These are phyloP conservation scores for Drosophila santomea DNA, from an alignment of 1,140 invertebrate genomes.

Conservation along the genomic window DNA sequence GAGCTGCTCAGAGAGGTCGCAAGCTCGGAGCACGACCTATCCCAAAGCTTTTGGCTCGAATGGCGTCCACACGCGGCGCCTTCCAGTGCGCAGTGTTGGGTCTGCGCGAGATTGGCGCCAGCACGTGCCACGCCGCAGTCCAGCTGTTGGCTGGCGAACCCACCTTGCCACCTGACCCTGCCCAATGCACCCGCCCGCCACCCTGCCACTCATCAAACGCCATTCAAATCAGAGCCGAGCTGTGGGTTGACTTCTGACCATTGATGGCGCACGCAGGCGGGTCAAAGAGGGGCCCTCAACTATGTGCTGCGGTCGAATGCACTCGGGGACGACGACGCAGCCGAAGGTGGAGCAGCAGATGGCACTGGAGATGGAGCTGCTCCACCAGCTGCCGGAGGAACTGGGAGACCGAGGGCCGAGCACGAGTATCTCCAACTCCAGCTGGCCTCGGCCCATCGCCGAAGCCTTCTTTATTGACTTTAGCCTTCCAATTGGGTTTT, in stretches of 20 bases:
- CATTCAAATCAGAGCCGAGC: conserved; percentile 70
- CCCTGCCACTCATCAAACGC: conserved; percentile 7
- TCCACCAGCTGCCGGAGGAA: neutral
- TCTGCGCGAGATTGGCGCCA: conserved; percentile 60
- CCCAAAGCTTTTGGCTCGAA: conserved; percentile 59
- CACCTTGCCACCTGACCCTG: conserved; percentile 24
- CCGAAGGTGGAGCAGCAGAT: conserved; percentile 12
- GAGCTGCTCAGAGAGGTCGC: conserved; percentile 10
- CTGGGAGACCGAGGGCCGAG: conserved; percentile 12
- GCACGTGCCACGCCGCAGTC: conserved; percentile 76
- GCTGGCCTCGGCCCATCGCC: conserved; percentile 41
- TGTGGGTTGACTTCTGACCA: conserved; percentile 70
- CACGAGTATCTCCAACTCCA: conserved; percentile 39
- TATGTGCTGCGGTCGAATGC: conserved; percentile 39
- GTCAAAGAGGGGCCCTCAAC: conserved; percentile 2
- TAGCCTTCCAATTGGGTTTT: conserved; percentile 75
- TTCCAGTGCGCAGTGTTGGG: conserved; percentile 76
- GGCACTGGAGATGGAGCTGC: neutral
- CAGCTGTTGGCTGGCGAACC: conserved; percentile 57
- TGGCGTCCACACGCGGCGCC: conserved; percentile 49
- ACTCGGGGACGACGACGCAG: conserved; percentile 34
- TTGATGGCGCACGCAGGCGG: conserved; percentile 38
- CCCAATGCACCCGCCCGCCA: conserved; percentile 11
- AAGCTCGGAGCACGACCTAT: conserved; percentile 64
- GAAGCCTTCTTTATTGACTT: conserved; percentile 72